phyloP scores from a whole-genome alignment of 2,797 vertebrate genomes.

The Kryptopterus vitreolus region DNA sequence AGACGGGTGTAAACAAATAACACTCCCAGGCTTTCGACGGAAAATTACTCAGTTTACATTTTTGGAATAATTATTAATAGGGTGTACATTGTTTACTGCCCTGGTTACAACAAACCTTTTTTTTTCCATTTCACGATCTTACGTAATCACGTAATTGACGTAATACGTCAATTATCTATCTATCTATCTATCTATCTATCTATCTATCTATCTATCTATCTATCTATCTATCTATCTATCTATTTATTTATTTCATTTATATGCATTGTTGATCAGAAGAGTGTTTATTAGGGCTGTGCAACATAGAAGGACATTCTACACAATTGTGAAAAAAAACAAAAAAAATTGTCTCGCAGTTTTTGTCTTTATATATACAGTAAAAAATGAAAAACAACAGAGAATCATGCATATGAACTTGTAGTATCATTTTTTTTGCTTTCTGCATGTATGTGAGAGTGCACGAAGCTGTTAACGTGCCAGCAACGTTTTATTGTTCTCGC shows the following conservation, averaged over 20 bases:
- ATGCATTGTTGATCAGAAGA: not conserved
- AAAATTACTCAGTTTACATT: conserved; percentile 48
- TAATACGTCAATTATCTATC: too few relatives aligned
- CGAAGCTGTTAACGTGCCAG: conserved; percentile 8
- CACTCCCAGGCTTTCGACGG: conserved; percentile 40
- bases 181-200: too few relatives aligned
- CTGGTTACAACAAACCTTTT: conserved; percentile 8
- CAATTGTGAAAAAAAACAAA: not conserved
- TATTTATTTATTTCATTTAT: too few relatives aligned
- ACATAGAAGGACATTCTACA: not conserved
- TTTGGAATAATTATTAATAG: conserved; percentile 50
- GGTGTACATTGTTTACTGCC: conserved; percentile 20
- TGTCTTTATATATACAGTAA: too few relatives aligned
- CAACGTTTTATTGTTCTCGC: conserved; percentile 4
- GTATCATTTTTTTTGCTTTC: conserved; percentile 31
- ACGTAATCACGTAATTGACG: too few relatives aligned
- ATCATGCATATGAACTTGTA: conserved; percentile 47
- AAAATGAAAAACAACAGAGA: too few relatives aligned
- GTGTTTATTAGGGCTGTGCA: not conserved
- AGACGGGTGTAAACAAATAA: conserved; percentile 41
- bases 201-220: too few relatives aligned
- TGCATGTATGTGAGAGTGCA: conserved; percentile 33
- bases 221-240: too few relatives aligned
- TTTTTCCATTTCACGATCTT: not conserved
- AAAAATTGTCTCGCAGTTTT: too few relatives aligned